A percentile compares a stretch with the other conserved stretches of the same genome.
phyloP scores from a whole-genome alignment of 2,797 vertebrate genomes.

The Macrochelys suwanniensis region DNA sequence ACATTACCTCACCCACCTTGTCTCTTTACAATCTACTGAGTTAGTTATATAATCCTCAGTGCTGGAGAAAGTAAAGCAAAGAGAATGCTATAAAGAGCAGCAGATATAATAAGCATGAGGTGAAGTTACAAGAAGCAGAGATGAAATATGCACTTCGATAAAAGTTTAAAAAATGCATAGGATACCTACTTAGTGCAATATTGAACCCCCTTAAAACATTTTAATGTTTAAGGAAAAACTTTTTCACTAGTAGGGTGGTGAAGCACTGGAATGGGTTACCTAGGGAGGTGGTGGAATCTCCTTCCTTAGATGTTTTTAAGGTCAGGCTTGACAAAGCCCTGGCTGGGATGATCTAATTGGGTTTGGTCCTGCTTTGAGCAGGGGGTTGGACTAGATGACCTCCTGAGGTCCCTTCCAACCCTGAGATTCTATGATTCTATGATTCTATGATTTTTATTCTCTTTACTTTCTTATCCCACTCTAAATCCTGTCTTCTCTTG shows the following conservation, averaged over 20 bases:
- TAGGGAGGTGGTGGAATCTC: too few species aligned
- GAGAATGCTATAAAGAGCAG: background rate
- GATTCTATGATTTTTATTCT: too few species aligned
- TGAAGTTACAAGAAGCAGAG: background rate
- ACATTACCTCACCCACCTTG: background rate
- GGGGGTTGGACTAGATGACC: too few species aligned
- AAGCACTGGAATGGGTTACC: too few species aligned
- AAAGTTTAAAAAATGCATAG: background rate
- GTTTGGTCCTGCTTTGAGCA: too few species aligned
- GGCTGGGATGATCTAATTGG: too few species aligned
- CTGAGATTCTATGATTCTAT: too few species aligned
- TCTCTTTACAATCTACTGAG: background rate
- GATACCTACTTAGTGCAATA: background rate
- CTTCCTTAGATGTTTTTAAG: too few species aligned
- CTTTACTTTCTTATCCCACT: background rate
- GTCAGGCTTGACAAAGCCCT: too few species aligned
- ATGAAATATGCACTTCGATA: background rate
- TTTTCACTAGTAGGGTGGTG: too few species aligned
- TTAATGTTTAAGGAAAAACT: too few species aligned
- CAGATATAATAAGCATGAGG: background rate
- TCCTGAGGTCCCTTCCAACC: too few species aligned
- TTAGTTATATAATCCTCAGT: background rate
- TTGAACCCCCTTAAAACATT: background rate
- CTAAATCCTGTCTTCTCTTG: constrained; percentile 6
- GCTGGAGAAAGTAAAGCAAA: background rate